Evolutionary conservation across 2,797 vertebrate genomes (phyloP), one percentile per base, ranked within the genome.

Genomic region (Syngnathus rostellatus): DNA sequence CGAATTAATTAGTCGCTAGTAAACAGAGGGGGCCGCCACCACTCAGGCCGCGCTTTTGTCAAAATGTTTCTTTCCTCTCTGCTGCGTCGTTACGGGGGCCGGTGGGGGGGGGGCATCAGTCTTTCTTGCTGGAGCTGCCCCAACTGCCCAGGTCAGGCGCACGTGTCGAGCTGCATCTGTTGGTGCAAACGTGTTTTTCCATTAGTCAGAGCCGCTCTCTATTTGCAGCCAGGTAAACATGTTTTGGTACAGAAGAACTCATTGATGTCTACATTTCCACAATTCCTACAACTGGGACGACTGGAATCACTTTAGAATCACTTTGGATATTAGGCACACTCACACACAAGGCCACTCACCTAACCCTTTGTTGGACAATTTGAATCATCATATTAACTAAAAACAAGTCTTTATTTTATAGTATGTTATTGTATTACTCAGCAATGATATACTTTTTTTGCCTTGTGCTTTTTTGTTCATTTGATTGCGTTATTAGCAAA

Each of bases 1-100:
- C 93, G 93, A 98, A 97, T 98, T 98, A 98, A 98, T 98, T 98
- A 98, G 95, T 93, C 92, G 92, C 95, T 93, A 94, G 95, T 96
- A 98, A 97, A 98, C 96, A 97, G 95, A 97, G 93, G 94, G 87
- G 83, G 86, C 86, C 77, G 85, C 92, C 93, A 80, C 81, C 79
- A 81, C 80, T 79, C 81, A 16, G 62, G 31, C 62, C 77, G 75
- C 71, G 78, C 81, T 96, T 97, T 97, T 95, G 93, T 96, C 94
- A 93, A 95, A 94, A 94, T 94, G 94, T 92, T 92, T 94, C 81
- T 80, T 83, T 82, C 80, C 83, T 76, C 81, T 85, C 74, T 86
- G 83, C 80, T 83, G 79, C 72, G 75, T 78, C 89, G 91, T 94
- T 96, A 94, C 89, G 88, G 88, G 31, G 31, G 31, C 31, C 25